These are phyloP conservation scores for Lepeophtheirus nordmannii DNA, from an alignment of 2,888 invertebrate species.

Conservation along the genomic window DNA sequence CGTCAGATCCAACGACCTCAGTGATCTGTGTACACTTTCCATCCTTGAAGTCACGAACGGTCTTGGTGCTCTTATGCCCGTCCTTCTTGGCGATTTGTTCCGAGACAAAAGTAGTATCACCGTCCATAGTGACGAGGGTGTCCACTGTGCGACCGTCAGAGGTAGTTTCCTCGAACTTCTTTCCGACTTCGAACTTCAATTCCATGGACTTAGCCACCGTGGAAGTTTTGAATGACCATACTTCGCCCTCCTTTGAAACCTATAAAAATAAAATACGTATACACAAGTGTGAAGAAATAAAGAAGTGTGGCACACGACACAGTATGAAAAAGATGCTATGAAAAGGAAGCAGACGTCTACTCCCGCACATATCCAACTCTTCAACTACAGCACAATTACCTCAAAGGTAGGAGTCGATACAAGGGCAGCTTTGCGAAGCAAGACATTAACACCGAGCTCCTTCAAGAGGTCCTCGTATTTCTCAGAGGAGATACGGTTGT, in stretches of 20 bases:
- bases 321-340: too few species aligned
- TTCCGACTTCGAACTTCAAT: conserved; percentile 21
- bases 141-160: conserved; percentile 22
- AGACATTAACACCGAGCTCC: conserved; percentile 21
- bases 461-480: conserved; percentile 24
- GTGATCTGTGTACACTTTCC: conserved; percentile 14
- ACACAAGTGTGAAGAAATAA: background rate
- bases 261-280: background rate
- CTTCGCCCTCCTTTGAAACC: conserved; percentile 13
- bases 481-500: conserved; percentile 19
- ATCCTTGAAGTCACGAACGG: conserved; percentile 20
- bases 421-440: conserved; percentile 23
- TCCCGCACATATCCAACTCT: too few species aligned
- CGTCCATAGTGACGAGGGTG: conserved; percentile 21
- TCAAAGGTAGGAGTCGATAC: conserved; percentile 22
- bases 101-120: conserved; percentile 12
- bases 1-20: conserved; percentile 16
- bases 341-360: background rate
- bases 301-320: too few species aligned
- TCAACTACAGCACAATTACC: background rate
- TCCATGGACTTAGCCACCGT: conserved; percentile 22
- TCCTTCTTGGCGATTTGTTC: conserved; percentile 24
- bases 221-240: conserved; percentile 22
- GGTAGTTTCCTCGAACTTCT: conserved; percentile 24
- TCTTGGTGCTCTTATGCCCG: conserved; percentile 23